Evolutionary conservation across 1,140 invertebrate species (phyloP), one percentile per base, ranked within the genome.

Genomic region (Bursaphelenchus mucronatus): DNA sequence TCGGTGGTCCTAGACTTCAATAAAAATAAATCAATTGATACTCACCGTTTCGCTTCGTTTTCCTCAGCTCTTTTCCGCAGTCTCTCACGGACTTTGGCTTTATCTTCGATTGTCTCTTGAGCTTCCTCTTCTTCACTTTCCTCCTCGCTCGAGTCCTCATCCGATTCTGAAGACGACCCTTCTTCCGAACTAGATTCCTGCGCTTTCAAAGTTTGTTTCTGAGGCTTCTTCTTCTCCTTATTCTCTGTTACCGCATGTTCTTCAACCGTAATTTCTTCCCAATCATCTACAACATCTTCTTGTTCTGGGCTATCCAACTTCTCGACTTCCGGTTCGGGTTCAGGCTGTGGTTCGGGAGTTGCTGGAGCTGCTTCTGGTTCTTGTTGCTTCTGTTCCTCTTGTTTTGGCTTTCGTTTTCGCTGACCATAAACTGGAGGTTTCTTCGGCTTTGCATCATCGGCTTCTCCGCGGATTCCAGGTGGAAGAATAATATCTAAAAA

Each of bases 31-130:
- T 5, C 30, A 30, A 30, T 3, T 30, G 2, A n/a, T 5, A 5
- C 30, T 30, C 30, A 30, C 30, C 87, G 87, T 8, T 68, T 68
- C 9, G 62, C 74, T 95, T 95, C 84, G 96, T 73, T 73, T 2
- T 56, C 41, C 50, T 73, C 75, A n/a, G 51, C 59, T 17, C 71
- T 53, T 57, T 76, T 74, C 58, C 68, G 17, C 47, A 68, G 41
- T 49, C 65, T 47, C 5, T 46, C 39, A 7, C 73, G 51, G 15
- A 73, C 57, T 44, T 51, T 57, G 19, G 64, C 63, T 8, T 74
- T n/a, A n/a, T 64, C n/a, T 47, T 58, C 63, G 19, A 68, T 58
- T n/a, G 61, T 45, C 55, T 73, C 69, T 61, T 57, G 41, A 8
- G 54, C 70, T 39, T 54, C 63, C 21, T 71, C 62, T 43, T 74